Evolutionary conservation across 2,797 vertebrate species (phyloP).

Genomic region (Geotrypetes seraphini): DNA sequence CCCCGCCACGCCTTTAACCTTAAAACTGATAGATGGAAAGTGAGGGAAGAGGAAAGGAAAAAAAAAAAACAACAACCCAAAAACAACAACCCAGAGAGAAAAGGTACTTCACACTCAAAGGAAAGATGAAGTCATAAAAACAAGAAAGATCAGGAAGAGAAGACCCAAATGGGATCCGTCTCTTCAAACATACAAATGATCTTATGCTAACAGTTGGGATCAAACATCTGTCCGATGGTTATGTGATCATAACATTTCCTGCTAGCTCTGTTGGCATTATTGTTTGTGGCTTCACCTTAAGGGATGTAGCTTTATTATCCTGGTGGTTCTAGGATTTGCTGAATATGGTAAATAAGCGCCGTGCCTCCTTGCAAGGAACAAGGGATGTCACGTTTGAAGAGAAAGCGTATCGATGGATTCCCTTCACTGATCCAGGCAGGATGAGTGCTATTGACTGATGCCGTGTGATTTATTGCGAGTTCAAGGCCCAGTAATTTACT

Average conservation of each 20-base stretch:
- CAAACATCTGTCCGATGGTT: slow-evolving; percentile 92
- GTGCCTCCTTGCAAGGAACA: slow-evolving; percentile 8
- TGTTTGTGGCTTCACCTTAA: slow-evolving; percentile 62
- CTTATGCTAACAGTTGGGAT: slow-evolving; percentile 88
- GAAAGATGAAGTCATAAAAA: slow-evolving; percentile 59
- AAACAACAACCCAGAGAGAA: slow-evolving; percentile 28
- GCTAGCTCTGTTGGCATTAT: slow-evolving; percentile 71
- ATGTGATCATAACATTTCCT: slow-evolving; percentile 74
- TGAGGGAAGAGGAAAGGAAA: no score
- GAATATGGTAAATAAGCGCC: slow-evolving; percentile 13
- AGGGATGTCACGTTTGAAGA: slow-evolving; percentile 3
- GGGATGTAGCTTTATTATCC: slow-evolving; percentile 53
- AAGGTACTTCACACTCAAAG: slow-evolving; percentile 43
- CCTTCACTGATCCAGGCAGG: no score
- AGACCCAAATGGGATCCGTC: slow-evolving; percentile 74
- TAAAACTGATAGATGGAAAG: no score
- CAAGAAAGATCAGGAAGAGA: slow-evolving; percentile 72
- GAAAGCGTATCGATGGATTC: background rate
- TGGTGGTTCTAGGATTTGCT: slow-evolving; percentile 42
- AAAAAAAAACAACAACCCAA: slow-evolving; percentile 14
- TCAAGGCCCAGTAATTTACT: no score
- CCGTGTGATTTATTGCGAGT: no score
- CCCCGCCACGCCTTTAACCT: slow-evolving; percentile 23
- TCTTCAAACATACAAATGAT: slow-evolving; percentile 88
- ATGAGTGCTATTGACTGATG: background rate